Evolutionary conservation across 1,140 invertebrate genomes (phyloP).

Genomic region (Matsumurasca onukii): DNA sequence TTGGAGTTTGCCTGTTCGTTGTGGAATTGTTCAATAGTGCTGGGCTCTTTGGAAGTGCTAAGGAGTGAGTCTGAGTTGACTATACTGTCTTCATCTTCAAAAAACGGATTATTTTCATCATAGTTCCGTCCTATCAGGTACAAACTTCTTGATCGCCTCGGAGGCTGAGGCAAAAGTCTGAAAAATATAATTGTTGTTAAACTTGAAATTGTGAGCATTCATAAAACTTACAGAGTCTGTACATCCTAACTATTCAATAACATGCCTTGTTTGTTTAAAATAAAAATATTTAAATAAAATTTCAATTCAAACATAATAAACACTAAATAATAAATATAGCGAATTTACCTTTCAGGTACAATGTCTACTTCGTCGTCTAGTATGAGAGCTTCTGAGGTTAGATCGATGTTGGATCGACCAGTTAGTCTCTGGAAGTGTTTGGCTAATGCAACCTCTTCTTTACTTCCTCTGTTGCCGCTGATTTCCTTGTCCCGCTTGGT

Average conservation of each 20-base stretch:
- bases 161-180: slow-evolving; percentile 60
- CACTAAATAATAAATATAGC: too few relatives aligned
- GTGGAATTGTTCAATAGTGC: slow-evolving; percentile 7
- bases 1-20: background rate
- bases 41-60: slow-evolving; percentile 57
- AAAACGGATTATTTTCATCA: slow-evolving; percentile 49
- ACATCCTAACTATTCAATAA: too few relatives aligned
- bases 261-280: too few relatives aligned
- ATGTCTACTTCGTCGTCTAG: slow-evolving; percentile 34
- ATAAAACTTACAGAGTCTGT: background rate
- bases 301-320: background rate
- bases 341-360: slow-evolving; percentile 19
- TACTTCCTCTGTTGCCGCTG: slow-evolving; percentile 12
- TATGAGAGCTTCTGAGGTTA: slow-evolving; percentile 32
- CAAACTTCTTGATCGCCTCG: slow-evolving; percentile 56
- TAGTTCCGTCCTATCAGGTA: slow-evolving; percentile 49
- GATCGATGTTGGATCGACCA: slow-evolving; percentile 29
- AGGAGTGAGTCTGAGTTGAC: slow-evolving; percentile 69
- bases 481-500: slow-evolving; percentile 45
- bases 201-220: background rate
- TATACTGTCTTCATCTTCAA: slow-evolving; percentile 65
- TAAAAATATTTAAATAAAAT: background rate
- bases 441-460: slow-evolving; percentile 31
- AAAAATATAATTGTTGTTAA: slow-evolving; percentile 11
- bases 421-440: slow-evolving; percentile 38